These are phyloP conservation scores for Aphelenchoides besseyi DNA, from an alignment of 1,140 invertebrate genomes.

Conservation along the genomic window DNA sequence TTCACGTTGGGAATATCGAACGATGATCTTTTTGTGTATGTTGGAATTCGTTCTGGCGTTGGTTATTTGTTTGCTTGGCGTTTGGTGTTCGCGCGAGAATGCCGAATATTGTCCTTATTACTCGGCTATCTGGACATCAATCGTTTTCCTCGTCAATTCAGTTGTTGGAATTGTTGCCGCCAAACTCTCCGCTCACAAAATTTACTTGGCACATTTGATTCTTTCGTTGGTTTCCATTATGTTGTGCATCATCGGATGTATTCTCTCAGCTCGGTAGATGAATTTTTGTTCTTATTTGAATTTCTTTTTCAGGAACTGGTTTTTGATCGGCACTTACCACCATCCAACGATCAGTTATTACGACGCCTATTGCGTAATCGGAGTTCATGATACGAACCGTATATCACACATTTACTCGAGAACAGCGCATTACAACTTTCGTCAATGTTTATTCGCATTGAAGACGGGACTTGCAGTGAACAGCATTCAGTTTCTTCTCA, in stretches of 20 bases:
- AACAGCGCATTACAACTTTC: conserved; percentile 55
- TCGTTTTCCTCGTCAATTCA: conserved; percentile 53
- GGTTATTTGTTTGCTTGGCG: conserved; percentile 46
- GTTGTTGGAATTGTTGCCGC: conserved; percentile 49
- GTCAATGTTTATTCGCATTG: conserved; percentile 49
- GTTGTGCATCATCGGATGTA: conserved; percentile 45
- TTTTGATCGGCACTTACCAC: conserved; percentile 20
- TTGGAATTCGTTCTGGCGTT: conserved; percentile 40
- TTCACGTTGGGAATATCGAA: conserved; percentile 46
- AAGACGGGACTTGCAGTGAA: conserved; percentile 58
- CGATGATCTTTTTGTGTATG: conserved; percentile 52
- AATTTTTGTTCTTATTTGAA: not conserved
- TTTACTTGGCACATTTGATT: conserved; percentile 52
- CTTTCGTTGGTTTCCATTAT: conserved; percentile 52
- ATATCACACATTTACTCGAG: conserved; percentile 55
- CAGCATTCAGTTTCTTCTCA: conserved; percentile 50
- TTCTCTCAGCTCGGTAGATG: conserved; percentile 36
- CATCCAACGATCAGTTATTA: conserved; percentile 47
- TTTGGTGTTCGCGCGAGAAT: conserved; percentile 55
- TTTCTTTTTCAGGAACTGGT: not conserved
- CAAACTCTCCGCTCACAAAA: conserved; percentile 44
- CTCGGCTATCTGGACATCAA: conserved; percentile 54
- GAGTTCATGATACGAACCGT: conserved; percentile 48
- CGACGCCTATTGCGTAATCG: conserved; percentile 53
- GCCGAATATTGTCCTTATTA: conserved; percentile 57